Evolutionary conservation across 2,888 invertebrate species (phyloP).

Genomic region (Stegana nigrithorax): DNA sequence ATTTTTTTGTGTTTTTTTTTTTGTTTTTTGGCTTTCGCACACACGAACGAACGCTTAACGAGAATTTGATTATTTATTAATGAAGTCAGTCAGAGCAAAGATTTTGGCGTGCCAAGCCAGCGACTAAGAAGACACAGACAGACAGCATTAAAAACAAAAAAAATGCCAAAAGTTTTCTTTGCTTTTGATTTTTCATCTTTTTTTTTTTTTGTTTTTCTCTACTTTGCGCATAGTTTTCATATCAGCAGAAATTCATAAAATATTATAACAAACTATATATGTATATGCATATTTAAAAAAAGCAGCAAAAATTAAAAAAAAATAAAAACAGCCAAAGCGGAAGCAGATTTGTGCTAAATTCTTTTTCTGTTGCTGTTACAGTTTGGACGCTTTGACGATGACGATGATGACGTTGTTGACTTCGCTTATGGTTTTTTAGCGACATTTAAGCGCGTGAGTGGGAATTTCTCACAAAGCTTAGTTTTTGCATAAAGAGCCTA

Average conservation of each 20-base stretch:
- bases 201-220: constrained; percentile 13
- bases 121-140: neutral
- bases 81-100: constrained; percentile 38
- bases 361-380: constrained; percentile 11
- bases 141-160: neutral
- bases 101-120: no score
- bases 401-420: no score
- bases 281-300: no score
- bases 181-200: constrained; percentile 18
- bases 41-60: constrained; percentile 40
- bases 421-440: no score
- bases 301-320: no score
- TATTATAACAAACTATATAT: no score
- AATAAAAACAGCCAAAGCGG: no score
- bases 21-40: neutral
- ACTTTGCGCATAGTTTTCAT: no score
- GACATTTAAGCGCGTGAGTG: no score
- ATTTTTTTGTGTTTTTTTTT: neutral
- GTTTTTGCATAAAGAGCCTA: constrained; percentile 24
- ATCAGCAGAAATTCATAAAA: no score
- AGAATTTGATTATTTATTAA: constrained; percentile 62
- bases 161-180: neutral
- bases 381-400: no score
- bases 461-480: constrained; percentile 34
- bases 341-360: constrained; percentile 31